Conservation (phyloP, 2,888 invertebrate species). For the Drosophila ezoana region DNA sequence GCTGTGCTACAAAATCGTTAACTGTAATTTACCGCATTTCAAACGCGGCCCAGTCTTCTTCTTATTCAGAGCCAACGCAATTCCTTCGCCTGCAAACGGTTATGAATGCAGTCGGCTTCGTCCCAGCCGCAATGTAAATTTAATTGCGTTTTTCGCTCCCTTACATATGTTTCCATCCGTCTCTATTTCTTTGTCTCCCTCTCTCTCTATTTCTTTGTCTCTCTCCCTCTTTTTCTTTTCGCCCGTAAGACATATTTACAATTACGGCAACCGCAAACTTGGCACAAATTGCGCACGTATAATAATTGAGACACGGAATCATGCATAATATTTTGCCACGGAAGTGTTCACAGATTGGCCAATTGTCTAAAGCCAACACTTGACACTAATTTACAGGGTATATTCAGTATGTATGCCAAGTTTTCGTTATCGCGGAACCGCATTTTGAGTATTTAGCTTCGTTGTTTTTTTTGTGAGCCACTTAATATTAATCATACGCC, state of each 20-base stretch:
- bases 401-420: background rate
- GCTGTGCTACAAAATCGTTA: conserved; percentile 80
- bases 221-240: conserved; percentile 11
- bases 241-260: conserved; percentile 40
- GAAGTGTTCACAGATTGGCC: conserved; percentile 16
- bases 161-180: background rate
- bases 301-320: conserved; percentile 52
- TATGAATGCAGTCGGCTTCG: conserved; percentile 50
- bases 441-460: background rate
- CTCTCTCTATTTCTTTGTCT: background rate
- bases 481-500: conserved; percentile 51
- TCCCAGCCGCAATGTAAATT: conserved; percentile 48
- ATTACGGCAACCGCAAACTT: conserved; percentile 31
- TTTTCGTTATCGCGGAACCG: conserved; percentile 1
- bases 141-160: conserved; percentile 54
- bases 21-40: conserved; percentile 79
- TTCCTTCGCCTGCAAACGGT: conserved; percentile 40
- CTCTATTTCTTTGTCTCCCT: background rate
- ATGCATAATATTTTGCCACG: conserved; percentile 37
- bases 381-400: background rate
- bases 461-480: background rate
- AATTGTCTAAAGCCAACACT: conserved; percentile 1
- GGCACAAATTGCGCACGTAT: conserved; percentile 36
- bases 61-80: background rate
- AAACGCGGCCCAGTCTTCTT: conserved; percentile 60